Base-by-base conservation (phyloP, 2,888 invertebrate species). In the Ecliptopera silaceata region DNA sequence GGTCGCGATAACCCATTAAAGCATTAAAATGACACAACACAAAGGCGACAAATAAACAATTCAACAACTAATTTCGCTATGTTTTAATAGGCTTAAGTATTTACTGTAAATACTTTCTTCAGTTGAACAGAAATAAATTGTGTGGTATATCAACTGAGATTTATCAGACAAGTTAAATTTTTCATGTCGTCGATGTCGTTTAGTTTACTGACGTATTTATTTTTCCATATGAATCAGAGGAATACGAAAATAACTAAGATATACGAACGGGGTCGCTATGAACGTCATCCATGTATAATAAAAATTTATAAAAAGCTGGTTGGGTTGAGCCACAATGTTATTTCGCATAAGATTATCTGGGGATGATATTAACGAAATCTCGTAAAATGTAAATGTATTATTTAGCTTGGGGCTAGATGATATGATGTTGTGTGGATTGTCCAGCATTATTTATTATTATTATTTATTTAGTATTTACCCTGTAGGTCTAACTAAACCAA, bases 171-270 rank as follows among this genome's bases (percentile, higher is more conserved):
- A 43, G 41, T 47, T 41, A 29, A 55, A 63, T 59, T 53, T 48
- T 47, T 59, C 53, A 38, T 38, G 41, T 59, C 55, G 44, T 36
- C 51, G 43, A 18, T n/a, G 39, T 18, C 43, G 32, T 45, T 38
- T 45, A 45, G 22, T 47, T 58, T 48, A 43, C 18, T 56, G 59
- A 69, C 68, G 68, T 46, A 10, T 50, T 68, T 70, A 63, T 68
- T 71, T 64, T 59, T 63, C 65, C 45, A 31, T 46, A 69, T 77
- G 80, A 82, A 73, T 80, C 75, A 77, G 68, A 66, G 53, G 57
- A 66, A 62, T 69, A 70, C 65, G 64, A 72, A 79, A 80, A 81
- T 81, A 82, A 72, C 70, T 65, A 71, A 72, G 62, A 66, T 56
- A 65, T 66, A 72, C 48, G 65, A 73, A 70, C 71, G 64, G 72